Evolutionary conservation across 2,888 invertebrate genomes (phyloP).

Genomic region (Erebia ligea): DNA sequence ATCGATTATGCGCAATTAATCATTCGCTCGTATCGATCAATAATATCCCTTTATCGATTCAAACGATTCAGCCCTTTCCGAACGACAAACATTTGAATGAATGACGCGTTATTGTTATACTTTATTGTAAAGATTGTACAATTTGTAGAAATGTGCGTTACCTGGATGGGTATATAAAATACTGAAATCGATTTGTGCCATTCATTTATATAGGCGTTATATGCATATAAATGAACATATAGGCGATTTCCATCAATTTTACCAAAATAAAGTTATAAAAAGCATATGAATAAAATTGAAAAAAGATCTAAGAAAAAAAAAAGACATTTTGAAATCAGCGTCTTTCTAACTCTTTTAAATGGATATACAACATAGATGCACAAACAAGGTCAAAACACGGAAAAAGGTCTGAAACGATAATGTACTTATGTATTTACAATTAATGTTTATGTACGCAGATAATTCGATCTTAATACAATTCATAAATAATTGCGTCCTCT

Average conservation of each 20-base stretch:
- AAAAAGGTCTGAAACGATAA: no score
- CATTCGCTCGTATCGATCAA: conserved; percentile 64
- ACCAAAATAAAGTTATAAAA: no score
- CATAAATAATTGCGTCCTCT: conserved; percentile 20
- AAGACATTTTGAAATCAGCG: no score
- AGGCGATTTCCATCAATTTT: no score
- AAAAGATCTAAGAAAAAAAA: no score
- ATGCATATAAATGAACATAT: not conserved
- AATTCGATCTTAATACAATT: not conserved
- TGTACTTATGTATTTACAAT: not conserved
- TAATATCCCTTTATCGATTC: conserved; percentile 65
- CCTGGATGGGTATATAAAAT: conserved; percentile 3
- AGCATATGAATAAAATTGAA: no score
- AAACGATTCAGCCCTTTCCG: conserved; percentile 56
- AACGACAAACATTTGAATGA: conserved; percentile 69
- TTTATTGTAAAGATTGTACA: conserved; percentile 7
- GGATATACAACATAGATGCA: no score
- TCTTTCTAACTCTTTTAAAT: no score
- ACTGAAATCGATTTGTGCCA: not conserved
- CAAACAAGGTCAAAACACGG: no score
- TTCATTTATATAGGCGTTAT: not conserved
- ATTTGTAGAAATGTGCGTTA: conserved; percentile 25
- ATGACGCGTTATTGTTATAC: conserved; percentile 50
- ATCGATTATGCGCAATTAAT: conserved; percentile 77
- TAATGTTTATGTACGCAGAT: not conserved